Evolutionary conservation across 2,113 vertebrate species (phyloP), one percentile per base, ranked within the genome.

Genomic region (Platanista minor): DNA sequence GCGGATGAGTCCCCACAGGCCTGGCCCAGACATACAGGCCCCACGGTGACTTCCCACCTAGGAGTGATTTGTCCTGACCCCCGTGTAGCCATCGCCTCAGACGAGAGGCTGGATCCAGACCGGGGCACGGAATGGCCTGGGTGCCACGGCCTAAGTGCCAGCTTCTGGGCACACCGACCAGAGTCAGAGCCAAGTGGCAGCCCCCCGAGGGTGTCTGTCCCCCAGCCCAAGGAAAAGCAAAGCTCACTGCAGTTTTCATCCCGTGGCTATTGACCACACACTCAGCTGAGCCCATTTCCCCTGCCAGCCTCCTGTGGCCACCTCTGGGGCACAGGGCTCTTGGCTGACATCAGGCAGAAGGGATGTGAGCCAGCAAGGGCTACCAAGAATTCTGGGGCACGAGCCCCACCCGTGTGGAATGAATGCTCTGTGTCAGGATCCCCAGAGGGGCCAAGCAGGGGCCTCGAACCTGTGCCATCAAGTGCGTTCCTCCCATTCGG

Each of bases 161-260:
- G 84, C 67, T 20, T 27, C 54, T 23, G 5, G 66, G 59, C 41
- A 81, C 59, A 52, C 61, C 9, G 33, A 78, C 1, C 21, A 8
- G 85, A 23, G 43, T 0, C 43, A n/a, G 39, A 89, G 77, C 46
- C 66, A 23, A 41, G 18, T 8, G 15, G 31, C 39, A 5, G 31
- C 39, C 57, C 9, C 14, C 31, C 0, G 15, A 41, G 15, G 61
- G 3, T 1, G 0, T 21, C 29, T 14, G 8, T 6, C 8, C 6
- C 64, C 33, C 13, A 11, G 23, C 61, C 78, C 31, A 6, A n/a
- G 33, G 31, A 33, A 49, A 11, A 91, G 49, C 46, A 64, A 21
- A 39, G 4, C 17, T 54, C 13, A 39, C 33, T 64, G 13, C 88
- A 52, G 4, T 57, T 72, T 8, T 77, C 49, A 64, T 25, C 23